Percentiles rank a stretch among this genome's conserved stretches.
Evolutionary conservation across 2,113 vertebrate species (phyloP).

Genomic region (Myxocyprinus asiaticus): DNA sequence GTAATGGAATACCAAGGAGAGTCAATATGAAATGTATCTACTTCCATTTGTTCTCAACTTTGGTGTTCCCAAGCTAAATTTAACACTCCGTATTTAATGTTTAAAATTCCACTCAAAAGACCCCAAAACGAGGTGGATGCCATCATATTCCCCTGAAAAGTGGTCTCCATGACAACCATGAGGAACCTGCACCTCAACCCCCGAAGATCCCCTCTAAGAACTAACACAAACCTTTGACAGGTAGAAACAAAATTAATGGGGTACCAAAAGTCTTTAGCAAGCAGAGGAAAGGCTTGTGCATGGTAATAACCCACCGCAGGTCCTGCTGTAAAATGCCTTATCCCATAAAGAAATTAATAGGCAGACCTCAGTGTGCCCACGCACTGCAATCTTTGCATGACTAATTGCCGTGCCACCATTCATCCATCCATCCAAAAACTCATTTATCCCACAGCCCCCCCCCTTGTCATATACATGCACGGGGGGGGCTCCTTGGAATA

Average conservation of each 20-base stretch:
- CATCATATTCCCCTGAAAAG: background rate
- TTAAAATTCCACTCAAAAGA: conserved; percentile 35
- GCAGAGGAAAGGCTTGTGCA: background rate
- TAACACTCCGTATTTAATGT: conserved; percentile 12
- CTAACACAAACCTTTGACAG: conserved; percentile 26
- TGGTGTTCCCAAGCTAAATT: conserved; percentile 18
- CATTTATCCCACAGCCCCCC: conserved; percentile 25
- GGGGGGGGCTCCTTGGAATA: background rate
- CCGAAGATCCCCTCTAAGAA: background rate
- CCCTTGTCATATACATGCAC: conserved; percentile 10
- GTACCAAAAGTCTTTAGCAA: background rate
- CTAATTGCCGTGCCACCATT: conserved; percentile 32
- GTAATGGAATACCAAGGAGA: conserved; percentile 16
- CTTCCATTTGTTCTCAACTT: conserved; percentile 19
- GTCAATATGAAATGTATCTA: background rate
- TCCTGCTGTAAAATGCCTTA: conserved; percentile 17
- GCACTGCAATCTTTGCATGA: conserved; percentile 26
- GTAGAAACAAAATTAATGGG: conserved; percentile 26
- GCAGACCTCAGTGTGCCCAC: conserved; percentile 25
- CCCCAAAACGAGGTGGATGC: conserved; percentile 66
- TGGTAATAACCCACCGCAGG: background rate
- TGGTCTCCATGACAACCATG: conserved; percentile 46
- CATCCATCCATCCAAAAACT: conserved; percentile 39
- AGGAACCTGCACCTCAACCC: conserved; percentile 20
- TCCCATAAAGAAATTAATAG: conserved; percentile 25